Conservation (phyloP, 2,113 vertebrate genomes). For the Xyliphius kryptos region DNA sequence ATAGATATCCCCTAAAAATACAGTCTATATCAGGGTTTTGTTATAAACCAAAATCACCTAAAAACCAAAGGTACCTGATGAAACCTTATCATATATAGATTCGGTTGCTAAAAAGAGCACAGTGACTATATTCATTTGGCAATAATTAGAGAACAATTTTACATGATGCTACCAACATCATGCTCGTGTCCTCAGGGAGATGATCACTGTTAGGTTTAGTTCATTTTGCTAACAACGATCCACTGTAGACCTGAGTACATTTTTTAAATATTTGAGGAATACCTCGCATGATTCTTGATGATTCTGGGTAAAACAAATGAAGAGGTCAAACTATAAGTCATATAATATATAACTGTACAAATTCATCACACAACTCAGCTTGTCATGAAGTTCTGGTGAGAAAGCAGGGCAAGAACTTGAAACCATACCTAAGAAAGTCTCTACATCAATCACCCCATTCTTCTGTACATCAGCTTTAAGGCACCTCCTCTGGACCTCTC, state of each 20-base stretch:
- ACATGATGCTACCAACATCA: conserved; percentile 4
- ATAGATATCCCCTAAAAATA: background rate
- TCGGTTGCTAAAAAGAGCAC: background rate
- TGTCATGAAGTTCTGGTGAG: too few species aligned
- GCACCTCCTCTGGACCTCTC: conserved; percentile 57
- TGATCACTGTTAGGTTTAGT: background rate
- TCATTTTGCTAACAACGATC: too few species aligned
- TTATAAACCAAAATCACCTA: too few species aligned
- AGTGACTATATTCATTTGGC: background rate
- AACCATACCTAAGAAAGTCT: conserved; percentile 59
- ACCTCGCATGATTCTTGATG: too few species aligned
- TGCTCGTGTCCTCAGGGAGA: background rate
- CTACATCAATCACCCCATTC: conserved; percentile 50
- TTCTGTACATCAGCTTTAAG: conserved; percentile 49
- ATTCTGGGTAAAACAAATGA: too few species aligned
- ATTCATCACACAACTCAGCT: too few species aligned
- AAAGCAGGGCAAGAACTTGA: too few species aligned
- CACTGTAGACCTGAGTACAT: too few species aligned
- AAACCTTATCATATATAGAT: background rate
- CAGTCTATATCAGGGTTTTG: background rate
- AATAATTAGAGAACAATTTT: background rate
- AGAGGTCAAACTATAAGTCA: too few species aligned
- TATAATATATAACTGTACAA: too few species aligned
- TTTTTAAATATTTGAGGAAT: too few species aligned
- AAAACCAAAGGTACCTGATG: too few species aligned